These are phyloP conservation scores for Pampusana beccarii DNA, from an alignment of 2,113 vertebrate genomes.

Conservation along the genomic window DNA sequence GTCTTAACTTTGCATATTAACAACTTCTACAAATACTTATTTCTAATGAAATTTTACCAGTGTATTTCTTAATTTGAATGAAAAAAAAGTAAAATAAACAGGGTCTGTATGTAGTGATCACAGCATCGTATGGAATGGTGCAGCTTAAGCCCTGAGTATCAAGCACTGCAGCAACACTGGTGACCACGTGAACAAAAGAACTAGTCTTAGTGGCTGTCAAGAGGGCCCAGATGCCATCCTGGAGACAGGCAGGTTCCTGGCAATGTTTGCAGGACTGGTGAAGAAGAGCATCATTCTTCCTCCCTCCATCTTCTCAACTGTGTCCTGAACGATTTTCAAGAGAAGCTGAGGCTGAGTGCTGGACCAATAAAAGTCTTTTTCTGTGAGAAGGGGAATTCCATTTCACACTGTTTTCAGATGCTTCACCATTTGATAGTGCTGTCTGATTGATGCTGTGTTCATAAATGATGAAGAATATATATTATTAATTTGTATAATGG, in stretches of 20 bases:
- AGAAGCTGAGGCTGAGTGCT: background rate
- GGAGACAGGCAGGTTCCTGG: background rate
- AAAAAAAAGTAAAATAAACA: fast-evolving
- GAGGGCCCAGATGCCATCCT: background rate
- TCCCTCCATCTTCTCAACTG: background rate
- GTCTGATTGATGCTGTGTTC: background rate
- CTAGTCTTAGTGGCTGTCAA: background rate
- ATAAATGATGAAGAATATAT: background rate
- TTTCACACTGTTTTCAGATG: background rate
- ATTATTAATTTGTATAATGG: background rate
- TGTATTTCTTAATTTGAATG: background rate
- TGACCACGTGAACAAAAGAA: background rate
- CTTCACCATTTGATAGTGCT: background rate
- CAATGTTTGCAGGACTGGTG: background rate
- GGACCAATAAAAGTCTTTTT: background rate
- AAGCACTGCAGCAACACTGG: background rate
- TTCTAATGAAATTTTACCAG: background rate
- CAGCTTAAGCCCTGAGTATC: background rate
- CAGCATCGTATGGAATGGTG: background rate
- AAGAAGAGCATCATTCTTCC: background rate
- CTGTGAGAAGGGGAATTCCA: background rate
- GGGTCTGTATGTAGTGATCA: background rate
- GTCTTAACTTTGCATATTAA: background rate
- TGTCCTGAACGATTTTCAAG: background rate
- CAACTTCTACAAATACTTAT: background rate